Percentiles rank a stretch among this genome's conserved stretches.
Evolutionary conservation across 2,797 vertebrate species (phyloP).

Genomic region (Rhynchonycteris naso): DNA sequence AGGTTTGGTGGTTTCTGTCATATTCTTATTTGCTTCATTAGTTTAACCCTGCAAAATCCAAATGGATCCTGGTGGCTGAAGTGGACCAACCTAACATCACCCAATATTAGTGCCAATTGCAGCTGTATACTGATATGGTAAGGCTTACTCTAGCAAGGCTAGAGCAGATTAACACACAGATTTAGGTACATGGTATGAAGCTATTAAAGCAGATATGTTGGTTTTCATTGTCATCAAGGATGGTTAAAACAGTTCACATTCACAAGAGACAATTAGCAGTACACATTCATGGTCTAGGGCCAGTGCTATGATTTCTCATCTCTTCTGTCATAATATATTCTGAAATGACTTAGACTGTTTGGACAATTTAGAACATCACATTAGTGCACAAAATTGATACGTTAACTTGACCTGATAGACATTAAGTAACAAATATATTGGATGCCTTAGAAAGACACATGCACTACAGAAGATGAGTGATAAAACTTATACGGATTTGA

Average conservation of each 20-base stretch:
- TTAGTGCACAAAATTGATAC: slow-evolving; percentile 10
- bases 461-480: background rate
- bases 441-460: background rate
- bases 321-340: slow-evolving; percentile 1
- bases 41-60: background rate
- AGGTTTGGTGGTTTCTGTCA: background rate
- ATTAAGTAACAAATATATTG: background rate
- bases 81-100: background rate
- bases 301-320: background rate
- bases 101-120: background rate
- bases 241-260: background rate
- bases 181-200: background rate
- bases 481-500: background rate
- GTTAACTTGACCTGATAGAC: background rate
- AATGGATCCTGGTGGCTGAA: background rate
- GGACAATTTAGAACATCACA: background rate
- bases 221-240: background rate
- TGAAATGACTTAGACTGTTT: background rate
- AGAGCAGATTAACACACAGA: background rate
- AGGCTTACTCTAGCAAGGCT: no score
- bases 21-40: background rate
- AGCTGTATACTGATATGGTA: background rate
- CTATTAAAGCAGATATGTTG: background rate
- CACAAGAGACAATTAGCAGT: background rate
- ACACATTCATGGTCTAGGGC: background rate